Evolutionary conservation across 2,113 vertebrate genomes (phyloP).

Genomic region (Benitochromis conjunctus): DNA sequence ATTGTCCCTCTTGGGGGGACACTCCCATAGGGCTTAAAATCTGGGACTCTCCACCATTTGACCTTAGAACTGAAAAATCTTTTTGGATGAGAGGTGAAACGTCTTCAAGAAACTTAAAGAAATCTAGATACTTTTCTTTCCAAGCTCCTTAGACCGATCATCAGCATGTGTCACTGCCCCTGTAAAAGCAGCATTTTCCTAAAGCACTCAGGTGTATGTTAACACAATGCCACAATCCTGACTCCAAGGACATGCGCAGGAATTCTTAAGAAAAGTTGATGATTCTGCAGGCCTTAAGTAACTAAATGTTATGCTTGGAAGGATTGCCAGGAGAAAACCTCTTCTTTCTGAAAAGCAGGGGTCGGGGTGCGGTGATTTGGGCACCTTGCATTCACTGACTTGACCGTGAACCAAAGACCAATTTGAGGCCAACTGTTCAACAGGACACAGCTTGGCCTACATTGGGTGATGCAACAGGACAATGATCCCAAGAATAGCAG

Average conservation of each 20-base stretch:
- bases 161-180: background rate
- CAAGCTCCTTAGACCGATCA: too few relatives aligned
- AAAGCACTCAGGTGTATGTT: background rate
- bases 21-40: too few relatives aligned
- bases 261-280: background rate
- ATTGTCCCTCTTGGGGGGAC: too few relatives aligned
- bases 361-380: background rate
- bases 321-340: background rate
- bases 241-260: background rate
- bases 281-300: background rate
- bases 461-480: background rate
- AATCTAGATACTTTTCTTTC: too few relatives aligned
- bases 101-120: too few relatives aligned
- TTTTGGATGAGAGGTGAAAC: too few relatives aligned
- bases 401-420: background rate
- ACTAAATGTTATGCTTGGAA: background rate
- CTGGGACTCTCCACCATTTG: too few relatives aligned
- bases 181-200: background rate
- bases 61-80: too few relatives aligned
- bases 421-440: background rate
- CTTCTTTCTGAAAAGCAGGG: background rate
- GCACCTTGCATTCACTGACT: background rate
- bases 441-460: background rate
- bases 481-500: background rate
- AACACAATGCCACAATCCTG: background rate